phyloP scores from a whole-genome alignment of 1,140 invertebrate species.

The Drosophila sturtevanti region DNA sequence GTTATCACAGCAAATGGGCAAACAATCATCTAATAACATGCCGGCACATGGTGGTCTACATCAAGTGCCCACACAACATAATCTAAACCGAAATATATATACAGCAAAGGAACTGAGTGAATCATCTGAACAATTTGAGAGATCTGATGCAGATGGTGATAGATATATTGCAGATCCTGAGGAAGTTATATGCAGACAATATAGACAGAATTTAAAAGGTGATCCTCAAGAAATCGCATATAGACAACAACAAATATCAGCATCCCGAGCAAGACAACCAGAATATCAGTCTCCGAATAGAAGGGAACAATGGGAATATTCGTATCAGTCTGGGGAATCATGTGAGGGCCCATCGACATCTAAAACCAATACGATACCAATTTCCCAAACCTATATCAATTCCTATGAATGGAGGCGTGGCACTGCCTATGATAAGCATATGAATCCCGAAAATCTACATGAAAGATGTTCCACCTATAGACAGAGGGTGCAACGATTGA shows the following conservation, averaged over 20 bases:
- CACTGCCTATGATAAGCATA: not conserved
- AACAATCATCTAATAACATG: not conserved
- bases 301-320: not conserved
- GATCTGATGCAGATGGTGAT: not conserved
- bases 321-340: not conserved
- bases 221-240: not conserved
- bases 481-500: not conserved
- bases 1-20: too few relatives aligned
- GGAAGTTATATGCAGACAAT: not conserved
- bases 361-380: not conserved
- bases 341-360: not conserved
- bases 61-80: conserved; percentile 5
- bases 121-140: not conserved
- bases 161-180: not conserved
- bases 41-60: not conserved
- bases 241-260: not conserved
- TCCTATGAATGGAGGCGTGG: not conserved
- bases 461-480: not conserved
- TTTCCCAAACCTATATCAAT: not conserved
- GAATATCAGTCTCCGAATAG: not conserved
- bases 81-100: not conserved
- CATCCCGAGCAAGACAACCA: not conserved
- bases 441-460: not conserved
- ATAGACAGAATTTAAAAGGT: not conserved
- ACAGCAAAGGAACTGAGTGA: not conserved